phyloP scores from a whole-genome alignment of 2,113 vertebrate genomes.

The Silurus meridionalis region DNA sequence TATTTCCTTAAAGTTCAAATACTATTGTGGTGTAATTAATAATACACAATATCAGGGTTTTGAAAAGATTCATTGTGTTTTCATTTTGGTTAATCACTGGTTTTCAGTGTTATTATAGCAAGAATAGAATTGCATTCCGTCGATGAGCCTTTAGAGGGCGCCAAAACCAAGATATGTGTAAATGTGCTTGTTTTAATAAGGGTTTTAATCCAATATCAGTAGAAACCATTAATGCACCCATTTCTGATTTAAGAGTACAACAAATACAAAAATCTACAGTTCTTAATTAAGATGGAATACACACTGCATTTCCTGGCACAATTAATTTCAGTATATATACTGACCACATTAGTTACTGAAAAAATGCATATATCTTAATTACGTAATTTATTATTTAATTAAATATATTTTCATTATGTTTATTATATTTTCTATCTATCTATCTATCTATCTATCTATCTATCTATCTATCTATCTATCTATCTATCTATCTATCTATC shows the following conservation, averaged over 20 bases:
- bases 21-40: neutral
- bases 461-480: too few relatives aligned
- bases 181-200: fast-evolving
- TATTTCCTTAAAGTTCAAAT: too few relatives aligned
- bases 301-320: neutral
- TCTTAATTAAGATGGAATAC: neutral
- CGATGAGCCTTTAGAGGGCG: neutral
- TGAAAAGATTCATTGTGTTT: neutral
- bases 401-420: too few relatives aligned
- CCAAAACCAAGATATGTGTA: neutral
- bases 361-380: too few relatives aligned
- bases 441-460: too few relatives aligned
- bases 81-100: neutral
- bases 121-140: neutral
- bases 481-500: too few relatives aligned
- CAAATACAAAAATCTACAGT: neutral
- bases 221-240: neutral
- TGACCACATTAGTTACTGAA: too few relatives aligned
- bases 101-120: neutral
- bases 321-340: too few relatives aligned
- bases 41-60: neutral
- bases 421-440: too few relatives aligned
- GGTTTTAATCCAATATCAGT: neutral
- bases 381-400: too few relatives aligned
- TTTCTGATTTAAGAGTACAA: neutral